Percentiles rank a stretch among this genome's conserved stretches.
phyloP scores from a whole-genome alignment of 1,140 invertebrate genomes.

The Drosophila equinoxialis region DNA sequence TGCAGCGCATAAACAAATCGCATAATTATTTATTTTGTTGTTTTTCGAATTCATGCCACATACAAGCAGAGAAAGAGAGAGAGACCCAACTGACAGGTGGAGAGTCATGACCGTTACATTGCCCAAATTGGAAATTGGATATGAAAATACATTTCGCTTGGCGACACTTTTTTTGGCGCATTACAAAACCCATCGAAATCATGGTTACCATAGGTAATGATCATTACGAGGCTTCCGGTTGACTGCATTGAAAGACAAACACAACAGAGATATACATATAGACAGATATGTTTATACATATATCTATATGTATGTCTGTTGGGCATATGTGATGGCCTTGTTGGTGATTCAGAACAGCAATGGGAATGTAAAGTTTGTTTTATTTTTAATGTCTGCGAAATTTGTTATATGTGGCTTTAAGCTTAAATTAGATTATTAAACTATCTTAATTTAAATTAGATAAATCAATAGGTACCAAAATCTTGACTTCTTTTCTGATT shows the following conservation, averaged over 20 bases:
- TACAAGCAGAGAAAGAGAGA: not conserved
- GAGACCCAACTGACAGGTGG: not conserved
- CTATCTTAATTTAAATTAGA: too few relatives aligned
- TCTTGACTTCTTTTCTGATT: not conserved
- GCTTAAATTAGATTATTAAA: too few relatives aligned
- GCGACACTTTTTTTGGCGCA: conserved; percentile 16
- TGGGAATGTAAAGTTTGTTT: too few relatives aligned
- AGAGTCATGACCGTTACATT: conserved; percentile 23
- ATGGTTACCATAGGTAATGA: conserved; percentile 1
- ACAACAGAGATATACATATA: not conserved
- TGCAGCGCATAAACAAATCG: conserved; percentile 17
- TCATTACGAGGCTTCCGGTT: conserved; percentile 12
- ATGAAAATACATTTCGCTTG: conserved; percentile 13
- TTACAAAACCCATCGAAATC: conserved; percentile 16
- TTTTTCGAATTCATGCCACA: conserved; percentile 16
- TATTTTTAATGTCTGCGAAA: not conserved
- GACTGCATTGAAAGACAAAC: conserved; percentile 11
- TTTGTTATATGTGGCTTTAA: not conserved
- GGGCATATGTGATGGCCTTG: too few relatives aligned
- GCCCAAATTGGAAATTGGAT: conserved; percentile 13
- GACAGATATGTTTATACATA: not conserved
- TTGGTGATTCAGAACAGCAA: too few relatives aligned
- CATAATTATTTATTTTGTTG: conserved; percentile 18
- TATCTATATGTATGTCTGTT: too few relatives aligned
- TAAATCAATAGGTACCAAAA: too few relatives aligned